Evolutionary conservation across 2,888 invertebrate species (phyloP).

Genomic region (Agriopis marginaria): DNA sequence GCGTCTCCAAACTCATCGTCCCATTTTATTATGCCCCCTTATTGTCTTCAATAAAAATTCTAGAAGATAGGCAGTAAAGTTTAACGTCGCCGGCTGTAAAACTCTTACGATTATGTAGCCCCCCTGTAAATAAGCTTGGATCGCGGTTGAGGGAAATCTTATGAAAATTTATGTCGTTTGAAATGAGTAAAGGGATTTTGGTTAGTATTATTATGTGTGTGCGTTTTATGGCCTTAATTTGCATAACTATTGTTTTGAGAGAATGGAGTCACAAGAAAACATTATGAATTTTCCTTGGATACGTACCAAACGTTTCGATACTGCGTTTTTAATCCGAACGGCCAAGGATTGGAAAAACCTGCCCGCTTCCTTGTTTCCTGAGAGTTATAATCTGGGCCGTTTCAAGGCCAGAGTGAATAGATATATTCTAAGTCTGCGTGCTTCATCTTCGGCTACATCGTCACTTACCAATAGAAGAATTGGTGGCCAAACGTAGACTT

Average conservation of each 20-base stretch:
- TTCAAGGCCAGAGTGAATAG: no score
- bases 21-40: constrained; percentile 76
- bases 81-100: constrained; percentile 67
- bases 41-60: constrained; percentile 82
- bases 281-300: no score
- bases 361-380: no score
- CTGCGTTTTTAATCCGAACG: no score
- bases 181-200: constrained; percentile 30
- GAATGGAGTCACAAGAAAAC: no score
- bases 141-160: constrained; percentile 45
- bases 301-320: no score
- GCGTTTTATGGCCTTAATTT: constrained; percentile 23
- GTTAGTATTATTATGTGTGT: constrained; percentile 12
- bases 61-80: constrained; percentile 74
- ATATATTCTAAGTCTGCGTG: no score
- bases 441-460: no score
- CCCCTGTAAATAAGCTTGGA: constrained; percentile 51
- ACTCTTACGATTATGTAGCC: constrained; percentile 60
- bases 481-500: no score
- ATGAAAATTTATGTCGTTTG: constrained; percentile 34
- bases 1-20: constrained; percentile 52
- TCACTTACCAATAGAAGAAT: no score
- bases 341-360: no score
- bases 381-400: no score
- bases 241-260: constrained; percentile 3